Conservation (phyloP, 2,888 invertebrate genomes). For the Catonia carolina region DNA sequence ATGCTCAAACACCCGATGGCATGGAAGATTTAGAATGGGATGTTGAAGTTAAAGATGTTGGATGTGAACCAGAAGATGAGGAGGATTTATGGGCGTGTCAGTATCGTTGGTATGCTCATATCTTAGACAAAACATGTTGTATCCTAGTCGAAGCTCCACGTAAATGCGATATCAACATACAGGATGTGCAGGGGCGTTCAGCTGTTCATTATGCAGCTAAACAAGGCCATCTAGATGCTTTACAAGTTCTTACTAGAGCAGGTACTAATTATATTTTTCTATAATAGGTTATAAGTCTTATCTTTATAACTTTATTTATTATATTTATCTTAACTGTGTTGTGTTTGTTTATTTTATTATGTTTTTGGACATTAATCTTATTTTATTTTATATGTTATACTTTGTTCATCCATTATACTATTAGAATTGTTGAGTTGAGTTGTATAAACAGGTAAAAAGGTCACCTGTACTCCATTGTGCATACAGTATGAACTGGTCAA, state of each 20-base stretch:
- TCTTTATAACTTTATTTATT: background rate
- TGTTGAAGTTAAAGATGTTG: constrained; percentile 56
- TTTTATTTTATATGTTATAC: too few relatives aligned
- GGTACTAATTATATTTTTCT: constrained; percentile 43
- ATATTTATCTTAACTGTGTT: background rate
- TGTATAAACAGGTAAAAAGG: too few relatives aligned
- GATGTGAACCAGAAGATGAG: constrained; percentile 39
- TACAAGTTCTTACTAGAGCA: constrained; percentile 53
- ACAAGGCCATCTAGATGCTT: constrained; percentile 55
- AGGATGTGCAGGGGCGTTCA: constrained; percentile 57
- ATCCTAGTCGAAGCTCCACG: constrained; percentile 42
- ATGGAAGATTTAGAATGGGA: constrained; percentile 70
- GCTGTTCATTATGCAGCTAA: constrained; percentile 69
- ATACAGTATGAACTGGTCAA: too few relatives aligned
- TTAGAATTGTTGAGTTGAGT: too few relatives aligned
- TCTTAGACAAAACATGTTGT: constrained; percentile 56
- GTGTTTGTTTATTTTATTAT: background rate
- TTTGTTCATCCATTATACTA: too few relatives aligned
- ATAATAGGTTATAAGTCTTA: constrained; percentile 24
- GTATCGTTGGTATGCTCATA: constrained; percentile 66
- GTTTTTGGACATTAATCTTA: too few relatives aligned
- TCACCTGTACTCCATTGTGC: too few relatives aligned
- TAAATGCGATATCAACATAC: constrained; percentile 52
- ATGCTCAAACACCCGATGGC: constrained; percentile 48
- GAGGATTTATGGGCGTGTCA: constrained; percentile 38